Evolutionary conservation across 2,888 invertebrate species (phyloP).

Genomic region (Nudaria mundana): DNA sequence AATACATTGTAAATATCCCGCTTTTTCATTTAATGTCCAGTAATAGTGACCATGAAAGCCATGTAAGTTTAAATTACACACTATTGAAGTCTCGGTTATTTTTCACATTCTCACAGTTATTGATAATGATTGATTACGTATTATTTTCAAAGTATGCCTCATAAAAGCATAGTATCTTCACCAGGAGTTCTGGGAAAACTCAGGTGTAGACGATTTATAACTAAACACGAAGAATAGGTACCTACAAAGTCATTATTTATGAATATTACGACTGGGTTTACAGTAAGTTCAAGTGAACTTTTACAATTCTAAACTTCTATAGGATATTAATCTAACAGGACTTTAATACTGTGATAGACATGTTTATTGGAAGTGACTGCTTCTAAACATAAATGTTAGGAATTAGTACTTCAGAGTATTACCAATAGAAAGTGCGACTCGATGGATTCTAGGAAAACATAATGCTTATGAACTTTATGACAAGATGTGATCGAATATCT

Average conservation of each 20-base stretch:
- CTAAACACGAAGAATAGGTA: constrained; percentile 9
- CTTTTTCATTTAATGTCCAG: no score
- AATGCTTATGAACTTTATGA: not conserved
- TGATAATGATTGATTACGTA: constrained; percentile 16
- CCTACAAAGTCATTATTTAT: constrained; percentile 18
- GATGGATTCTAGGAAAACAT: not conserved
- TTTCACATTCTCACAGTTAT: not conserved
- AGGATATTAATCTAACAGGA: constrained; percentile 1
- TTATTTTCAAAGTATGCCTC: constrained; percentile 23
- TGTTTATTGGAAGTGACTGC: not conserved
- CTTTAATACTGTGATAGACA: constrained; percentile 1
- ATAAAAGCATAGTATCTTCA: constrained; percentile 19
- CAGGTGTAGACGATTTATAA: constrained; percentile 16
- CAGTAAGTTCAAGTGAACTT: constrained; percentile 4
- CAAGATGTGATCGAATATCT: constrained; percentile 6
- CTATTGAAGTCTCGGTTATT: no score
- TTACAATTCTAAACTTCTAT: constrained; percentile 2
- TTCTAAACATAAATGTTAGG: not conserved
- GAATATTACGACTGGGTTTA: constrained; percentile 9
- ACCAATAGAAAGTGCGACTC: not conserved
- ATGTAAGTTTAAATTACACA: no score
- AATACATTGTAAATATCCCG: no score
- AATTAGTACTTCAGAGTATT: not conserved
- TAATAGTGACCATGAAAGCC: no score
- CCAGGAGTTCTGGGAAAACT: constrained; percentile 15